phyloP scores from a whole-genome alignment of 2,888 invertebrate species.

The Lasiommata megera region DNA sequence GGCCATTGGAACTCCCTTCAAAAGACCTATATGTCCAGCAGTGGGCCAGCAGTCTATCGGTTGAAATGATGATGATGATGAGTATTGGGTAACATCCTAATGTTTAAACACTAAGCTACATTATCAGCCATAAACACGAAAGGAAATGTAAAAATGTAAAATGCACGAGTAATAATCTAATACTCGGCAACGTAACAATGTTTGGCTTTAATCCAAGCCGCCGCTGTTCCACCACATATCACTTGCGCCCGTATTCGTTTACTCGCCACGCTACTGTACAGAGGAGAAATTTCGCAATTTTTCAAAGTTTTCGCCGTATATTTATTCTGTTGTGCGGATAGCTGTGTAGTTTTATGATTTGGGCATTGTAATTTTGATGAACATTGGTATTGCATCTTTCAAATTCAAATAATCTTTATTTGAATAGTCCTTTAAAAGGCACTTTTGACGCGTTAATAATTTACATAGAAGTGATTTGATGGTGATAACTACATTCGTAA shows the following conservation, averaged over 20 bases:
- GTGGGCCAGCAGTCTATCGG: too few species aligned
- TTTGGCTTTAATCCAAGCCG: conserved; percentile 34
- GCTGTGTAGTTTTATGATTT: background rate
- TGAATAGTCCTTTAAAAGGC: too few species aligned
- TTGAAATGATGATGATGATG: too few species aligned
- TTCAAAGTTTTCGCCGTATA: conserved; percentile 38
- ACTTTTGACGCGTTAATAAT: too few species aligned
- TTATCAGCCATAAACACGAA: background rate
- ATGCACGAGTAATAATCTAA: conserved; percentile 36
- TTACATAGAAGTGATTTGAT: too few species aligned
- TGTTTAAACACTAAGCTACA: background rate
- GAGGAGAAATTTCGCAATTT: conserved; percentile 52
- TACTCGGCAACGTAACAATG: conserved; percentile 31
- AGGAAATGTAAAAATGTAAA: conserved; percentile 28
- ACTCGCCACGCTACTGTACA: background rate
- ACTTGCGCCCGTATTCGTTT: conserved; percentile 20
- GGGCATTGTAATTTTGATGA: background rate
- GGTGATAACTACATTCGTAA: too few species aligned
- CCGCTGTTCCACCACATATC: conserved; percentile 21
- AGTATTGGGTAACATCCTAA: too few species aligned
- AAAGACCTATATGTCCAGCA: too few species aligned
- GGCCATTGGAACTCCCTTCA: too few species aligned
- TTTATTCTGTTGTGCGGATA: background rate
- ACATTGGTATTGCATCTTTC: too few species aligned
- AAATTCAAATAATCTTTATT: too few species aligned